Conservation (phyloP, 2,888 invertebrate species). For the Euzetes globulus region DNA sequence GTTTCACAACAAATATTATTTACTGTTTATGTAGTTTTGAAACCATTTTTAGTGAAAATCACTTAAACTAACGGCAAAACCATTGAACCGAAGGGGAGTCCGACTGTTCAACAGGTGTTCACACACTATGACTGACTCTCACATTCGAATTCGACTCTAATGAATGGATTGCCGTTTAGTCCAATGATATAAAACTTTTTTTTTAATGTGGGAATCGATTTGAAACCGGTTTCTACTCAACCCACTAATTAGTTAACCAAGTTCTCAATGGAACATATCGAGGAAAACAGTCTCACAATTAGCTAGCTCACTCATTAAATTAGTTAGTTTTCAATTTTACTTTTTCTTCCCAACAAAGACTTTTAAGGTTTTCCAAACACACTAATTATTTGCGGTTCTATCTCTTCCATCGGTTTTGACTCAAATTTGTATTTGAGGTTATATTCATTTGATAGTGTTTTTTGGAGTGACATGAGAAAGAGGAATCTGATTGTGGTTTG, state of each 20-base stretch:
- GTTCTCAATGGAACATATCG: background rate
- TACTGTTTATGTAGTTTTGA: background rate
- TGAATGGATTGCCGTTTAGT: background rate
- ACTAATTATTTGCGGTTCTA: too few species aligned
- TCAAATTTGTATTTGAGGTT: too few species aligned
- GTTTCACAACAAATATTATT: background rate
- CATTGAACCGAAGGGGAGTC: background rate
- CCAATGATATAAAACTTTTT: background rate
- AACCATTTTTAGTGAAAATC: background rate
- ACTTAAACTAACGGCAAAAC: background rate
- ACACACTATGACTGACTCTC: background rate
- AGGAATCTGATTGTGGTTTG: too few species aligned
- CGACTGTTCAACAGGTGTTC: background rate
- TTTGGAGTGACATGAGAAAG: too few species aligned
- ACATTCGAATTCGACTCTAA: background rate
- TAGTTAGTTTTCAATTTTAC: too few species aligned
- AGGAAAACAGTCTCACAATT: too few species aligned
- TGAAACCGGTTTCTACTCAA: background rate
- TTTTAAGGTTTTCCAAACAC: too few species aligned
- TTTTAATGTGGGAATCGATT: background rate
- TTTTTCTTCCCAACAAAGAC: too few species aligned
- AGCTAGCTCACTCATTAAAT: too few species aligned
- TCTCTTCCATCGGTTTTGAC: too few species aligned
- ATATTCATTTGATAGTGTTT: too few species aligned
- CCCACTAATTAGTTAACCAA: background rate